A percentile compares a stretch with the other conserved stretches of the same genome.
Evolutionary conservation across 2,113 vertebrate species (phyloP).

Genomic region (Laticauda laticaudata): DNA sequence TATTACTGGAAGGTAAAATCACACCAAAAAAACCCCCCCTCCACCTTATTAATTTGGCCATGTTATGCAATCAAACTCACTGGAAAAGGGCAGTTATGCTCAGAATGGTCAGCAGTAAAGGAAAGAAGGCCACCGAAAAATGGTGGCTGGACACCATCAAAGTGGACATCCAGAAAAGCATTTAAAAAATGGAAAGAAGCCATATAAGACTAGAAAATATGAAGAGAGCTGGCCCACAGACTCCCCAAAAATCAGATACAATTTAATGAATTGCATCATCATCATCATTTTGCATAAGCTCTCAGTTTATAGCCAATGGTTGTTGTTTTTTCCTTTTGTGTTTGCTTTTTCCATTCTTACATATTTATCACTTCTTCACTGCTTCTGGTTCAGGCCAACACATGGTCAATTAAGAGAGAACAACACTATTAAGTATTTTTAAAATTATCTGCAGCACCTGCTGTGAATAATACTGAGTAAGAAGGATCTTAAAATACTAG

Average conservation of each 20-base stretch:
- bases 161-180: background rate
- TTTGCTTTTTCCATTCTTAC: background rate
- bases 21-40: background rate
- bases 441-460: slow-evolving; percentile 4
- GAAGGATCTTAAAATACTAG: slow-evolving; percentile 15
- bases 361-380: slow-evolving; percentile 3
- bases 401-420: background rate
- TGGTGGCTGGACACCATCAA: background rate
- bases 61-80: background rate
- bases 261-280: background rate
- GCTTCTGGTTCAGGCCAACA: background rate
- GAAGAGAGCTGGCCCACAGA: background rate
- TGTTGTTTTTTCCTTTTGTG: background rate
- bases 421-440: background rate
- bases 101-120: background rate
- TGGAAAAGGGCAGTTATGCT: background rate
- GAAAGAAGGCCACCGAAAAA: background rate
- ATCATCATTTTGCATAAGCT: background rate
- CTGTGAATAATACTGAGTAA: background rate
- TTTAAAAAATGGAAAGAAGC: background rate
- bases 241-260: background rate
- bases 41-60: background rate
- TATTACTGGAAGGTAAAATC: background rate
- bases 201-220: background rate
- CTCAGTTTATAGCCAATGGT: background rate